Evolutionary conservation across 2,888 invertebrate genomes (phyloP), one percentile per base, ranked within the genome.

Genomic region (Cyaniris semiargus): DNA sequence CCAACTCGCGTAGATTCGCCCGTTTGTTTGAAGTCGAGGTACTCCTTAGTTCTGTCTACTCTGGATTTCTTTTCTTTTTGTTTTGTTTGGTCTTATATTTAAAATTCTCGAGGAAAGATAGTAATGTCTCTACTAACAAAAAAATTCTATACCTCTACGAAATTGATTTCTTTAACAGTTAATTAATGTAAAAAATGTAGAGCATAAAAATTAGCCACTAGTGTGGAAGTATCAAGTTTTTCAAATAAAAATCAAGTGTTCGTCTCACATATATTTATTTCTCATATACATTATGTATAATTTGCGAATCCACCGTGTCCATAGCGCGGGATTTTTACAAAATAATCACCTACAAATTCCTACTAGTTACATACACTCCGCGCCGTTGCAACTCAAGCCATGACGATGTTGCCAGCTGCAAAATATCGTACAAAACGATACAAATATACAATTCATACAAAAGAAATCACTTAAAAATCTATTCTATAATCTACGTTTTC

Each of bases 231-330:
- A n/a, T n/a, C n/a, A n/a, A 27, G 21, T 8, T 23, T n/a, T 15
- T 27, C 5, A 18, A 82, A 85, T 83, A 81, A 79, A 86, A 84
- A 86, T 76, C 70, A 38, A 18, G 15, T 58, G 76, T 90, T 91
- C 91, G 91, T 93, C 89, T 93, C 93, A 94, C 93, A 94, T 94
- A 93, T 91, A 93, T 93, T 93, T 93, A 93, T 93, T 94, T 92
- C 90, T 89, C 93, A 94, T 93, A 94, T 94, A 94, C 93, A 93
- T 83, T 93, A 93, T 93, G 93, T 94, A 94, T 93, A 93, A 91
- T 91, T 89, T 91, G 91, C 93, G 93, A 93, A 93, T 93, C 93
- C 93, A 92, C 92, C 91, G 92, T 93, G 92, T 87, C 92, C 90
- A 90, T 88, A 90, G 90, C 89, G 92, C 89, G 90, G 92, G 91